Evolutionary conservation across 1,140 invertebrate species (phyloP).

Genomic region (Batillaria attramentaria): DNA sequence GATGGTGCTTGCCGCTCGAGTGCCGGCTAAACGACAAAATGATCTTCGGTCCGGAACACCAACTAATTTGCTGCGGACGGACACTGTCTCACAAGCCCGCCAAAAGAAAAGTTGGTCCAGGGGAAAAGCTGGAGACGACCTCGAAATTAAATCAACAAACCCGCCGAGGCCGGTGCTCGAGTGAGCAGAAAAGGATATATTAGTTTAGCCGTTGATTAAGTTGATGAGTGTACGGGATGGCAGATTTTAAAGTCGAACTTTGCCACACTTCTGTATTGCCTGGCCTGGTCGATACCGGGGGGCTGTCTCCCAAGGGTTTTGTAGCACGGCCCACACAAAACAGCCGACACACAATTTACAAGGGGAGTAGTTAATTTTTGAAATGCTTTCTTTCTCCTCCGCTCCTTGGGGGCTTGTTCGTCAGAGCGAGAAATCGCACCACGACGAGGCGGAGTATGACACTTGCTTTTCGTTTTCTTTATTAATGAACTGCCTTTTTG

Average conservation of each 20-base stretch:
- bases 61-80: slow-evolving; percentile 32
- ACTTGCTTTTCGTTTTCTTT: too few relatives aligned
- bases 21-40: background rate
- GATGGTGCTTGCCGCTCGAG: background rate
- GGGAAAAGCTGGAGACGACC: slow-evolving; percentile 29
- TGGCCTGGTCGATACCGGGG: background rate
- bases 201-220: slow-evolving; percentile 37
- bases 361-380: background rate
- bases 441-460: too few relatives aligned
- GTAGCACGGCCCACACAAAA: background rate
- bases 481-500: too few relatives aligned
- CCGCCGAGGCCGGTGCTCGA: slow-evolving; percentile 4
- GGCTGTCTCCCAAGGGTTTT: background rate
- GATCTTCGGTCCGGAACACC: slow-evolving; percentile 15
- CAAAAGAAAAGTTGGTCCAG: slow-evolving; percentile 19
- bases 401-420: background rate
- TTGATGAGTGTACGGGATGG: slow-evolving; percentile 31
- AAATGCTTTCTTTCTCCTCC: background rate
- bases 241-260: slow-evolving; percentile 36
- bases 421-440: too few relatives aligned
- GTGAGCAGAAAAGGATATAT: slow-evolving; percentile 16
- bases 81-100: slow-evolving; percentile 26
- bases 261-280: background rate
- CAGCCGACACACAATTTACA: background rate
- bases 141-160: slow-evolving; percentile 22